A percentile compares a stretch with the other conserved stretches of the same genome.
Conservation (phyloP, 2,797 vertebrate species). For the Poeciliopsis turneri region DNA sequence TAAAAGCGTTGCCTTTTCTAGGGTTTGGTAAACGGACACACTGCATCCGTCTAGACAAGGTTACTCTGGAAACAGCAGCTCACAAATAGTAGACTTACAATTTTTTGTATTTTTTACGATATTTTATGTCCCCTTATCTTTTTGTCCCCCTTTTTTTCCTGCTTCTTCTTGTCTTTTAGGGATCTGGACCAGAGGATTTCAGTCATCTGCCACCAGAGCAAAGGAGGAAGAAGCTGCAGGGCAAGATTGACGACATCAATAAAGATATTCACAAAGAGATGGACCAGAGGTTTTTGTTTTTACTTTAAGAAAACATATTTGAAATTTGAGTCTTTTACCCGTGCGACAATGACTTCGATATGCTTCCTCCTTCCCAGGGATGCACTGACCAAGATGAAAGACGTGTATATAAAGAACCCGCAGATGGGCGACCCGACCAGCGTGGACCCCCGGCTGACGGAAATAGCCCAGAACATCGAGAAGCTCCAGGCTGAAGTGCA, state of each 20-base stretch:
- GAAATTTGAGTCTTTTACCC: neutral
- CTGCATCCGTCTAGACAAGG: conserved; percentile 42
- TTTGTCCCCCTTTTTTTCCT: neutral
- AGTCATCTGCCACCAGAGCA: conserved; percentile 98
- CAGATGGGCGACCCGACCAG: conserved; percentile 96
- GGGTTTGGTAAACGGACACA: conserved; percentile 32
- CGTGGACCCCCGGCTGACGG: conserved; percentile 89
- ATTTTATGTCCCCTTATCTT: neutral
- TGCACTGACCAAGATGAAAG: conserved; percentile 97
- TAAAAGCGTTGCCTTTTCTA: conserved; percentile 1
- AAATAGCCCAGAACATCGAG: conserved; percentile 90
- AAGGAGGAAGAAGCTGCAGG: conserved; percentile 96
- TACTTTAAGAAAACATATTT: neutral
- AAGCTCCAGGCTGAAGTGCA: conserved; percentile 89
- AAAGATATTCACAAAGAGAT: conserved; percentile 96
- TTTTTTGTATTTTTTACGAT: neutral
- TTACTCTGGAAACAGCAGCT: conserved; percentile 19
- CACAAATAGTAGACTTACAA: neutral
- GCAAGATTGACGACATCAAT: conserved; percentile 93
- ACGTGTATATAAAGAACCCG: conserved; percentile 96
- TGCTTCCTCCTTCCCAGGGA: conserved; percentile 80
- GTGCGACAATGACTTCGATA: neutral
- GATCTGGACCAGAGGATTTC: conserved; percentile 94
- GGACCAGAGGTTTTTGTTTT: conserved; percentile 88
- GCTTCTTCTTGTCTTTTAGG: conserved; percentile 73